Base-by-base conservation (phyloP, 2,888 invertebrate genomes). In the Amblyjoppa proteus region DNA sequence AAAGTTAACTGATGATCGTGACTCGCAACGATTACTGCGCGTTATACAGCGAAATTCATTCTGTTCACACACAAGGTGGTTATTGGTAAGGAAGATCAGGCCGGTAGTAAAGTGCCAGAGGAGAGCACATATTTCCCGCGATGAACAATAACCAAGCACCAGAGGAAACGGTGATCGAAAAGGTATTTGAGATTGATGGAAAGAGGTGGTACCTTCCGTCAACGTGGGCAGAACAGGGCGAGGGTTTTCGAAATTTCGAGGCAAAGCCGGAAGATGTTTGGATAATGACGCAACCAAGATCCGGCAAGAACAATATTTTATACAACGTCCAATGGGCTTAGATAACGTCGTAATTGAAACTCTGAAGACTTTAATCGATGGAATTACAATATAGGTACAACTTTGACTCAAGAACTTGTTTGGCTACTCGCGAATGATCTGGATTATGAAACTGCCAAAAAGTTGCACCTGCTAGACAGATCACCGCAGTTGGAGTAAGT, bases 351-450 rank as follows among this genome's bases (percentile, higher is more conserved):
- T 45, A 16, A 45, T 45, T 16, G 41, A 13, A 45, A 45, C 16
- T 3, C 3, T 13, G 45, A 45, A 45, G 13, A 13, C 25, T 31
- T 3, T 66, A 70, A 80, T 76, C 58, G 20, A 84, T 56, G 45
- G 45, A 16, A 34, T 53, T 34, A 25, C n/a, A 34, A 45, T 45
- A 69, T 58, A 82, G 86, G 85, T 70, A 87, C 85, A 31, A 89
- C 87, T 9, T 79, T 96, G 96, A 97, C 97, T 0, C 97, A 97
- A 93, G 97, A 97, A 93, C 94, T 97, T 90, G 96, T 97, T 13
- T 97, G 97, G 97, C 94, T 97, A 93, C 94, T 97, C 53, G 96
- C 96, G 4, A 97, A 97, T 91, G 94, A 96, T 90, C 95, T 97
- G 88, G 95, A 97, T 92, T 97, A 96, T 90, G 94, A 95, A 68